Evolutionary conservation across 2,113 vertebrate species (phyloP), one percentile per base, ranked within the genome.

Genomic region (Turnix velox): DNA sequence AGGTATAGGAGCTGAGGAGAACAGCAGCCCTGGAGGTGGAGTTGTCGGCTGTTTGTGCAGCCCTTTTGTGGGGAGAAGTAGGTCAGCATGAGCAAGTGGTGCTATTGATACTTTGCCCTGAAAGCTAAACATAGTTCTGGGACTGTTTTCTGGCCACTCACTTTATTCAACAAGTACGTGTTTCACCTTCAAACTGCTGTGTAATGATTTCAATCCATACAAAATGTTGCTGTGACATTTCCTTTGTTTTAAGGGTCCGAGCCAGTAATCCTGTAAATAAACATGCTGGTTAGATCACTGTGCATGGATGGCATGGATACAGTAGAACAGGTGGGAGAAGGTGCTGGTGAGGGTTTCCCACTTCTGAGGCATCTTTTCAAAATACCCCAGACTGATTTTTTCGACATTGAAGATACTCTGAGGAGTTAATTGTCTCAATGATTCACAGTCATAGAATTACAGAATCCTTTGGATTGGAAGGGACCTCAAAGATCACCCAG

Each of bases 281-380:
- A 59, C 0, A 0, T 28, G 33, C 35, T 4, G 8, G 18, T 52
- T 37, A 51, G 14, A 28, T 87, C 15, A 3, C 51, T 10, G 54
- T 27, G 40, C 77, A n/a, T 67, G 69, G 57, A 8, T 12, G 62
- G 5, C 19, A 3, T 43, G 68, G 49, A 3, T 6, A 0, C 16
- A 51, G 19, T 40, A 7, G 15, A 48, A 8, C 54, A 19, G 28
- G 4, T 28, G 25, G 68, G 39, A 72, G 52, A 55, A 59, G 48
- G 18, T 40, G 24, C 42, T 46, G n/a, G 3, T 12, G 24, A 37
- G 8, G 25, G 4, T 4, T 46, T 82, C 52, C 37, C 12, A 1
- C 35, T 87, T 37, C 31, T 52, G 6, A 6, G 1, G 0, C 12
- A 11, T 0, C 3, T n/a, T 90, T 42, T 74, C 12, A 7, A 3